Percentiles rank a stretch among this genome's conserved stretches.
Evolutionary conservation across 2,113 vertebrate species (phyloP).

Genomic region (Scomber colias): DNA sequence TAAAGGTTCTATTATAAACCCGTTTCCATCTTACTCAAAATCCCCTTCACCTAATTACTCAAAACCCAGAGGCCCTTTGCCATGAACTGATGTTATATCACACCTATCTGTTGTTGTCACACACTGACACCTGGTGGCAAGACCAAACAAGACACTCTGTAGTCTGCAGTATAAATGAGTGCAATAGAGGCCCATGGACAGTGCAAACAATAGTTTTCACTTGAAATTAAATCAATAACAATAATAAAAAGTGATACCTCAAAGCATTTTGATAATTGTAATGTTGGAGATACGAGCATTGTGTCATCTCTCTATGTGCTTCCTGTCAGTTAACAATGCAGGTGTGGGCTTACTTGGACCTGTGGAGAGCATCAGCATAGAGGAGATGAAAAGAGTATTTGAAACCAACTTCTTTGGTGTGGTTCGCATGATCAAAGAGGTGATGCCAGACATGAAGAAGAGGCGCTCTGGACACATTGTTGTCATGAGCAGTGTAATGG

Average conservation of each 20-base stretch:
- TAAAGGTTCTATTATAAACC: slow-evolving; percentile 49
- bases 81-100: slow-evolving; percentile 53
- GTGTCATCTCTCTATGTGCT: slow-evolving; percentile 16
- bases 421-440: slow-evolving; percentile 91
- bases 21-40: slow-evolving; percentile 28
- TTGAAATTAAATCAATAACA: too few relatives aligned
- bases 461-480: slow-evolving; percentile 90
- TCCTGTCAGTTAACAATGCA: slow-evolving; percentile 90
- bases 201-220: too few relatives aligned
- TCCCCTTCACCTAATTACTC: slow-evolving; percentile 66
- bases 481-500: slow-evolving; percentile 93
- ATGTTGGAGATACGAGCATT: neutral
- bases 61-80: slow-evolving; percentile 48
- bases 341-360: slow-evolving; percentile 92
- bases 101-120: slow-evolving; percentile 39
- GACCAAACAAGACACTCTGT: neutral
- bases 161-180: neutral
- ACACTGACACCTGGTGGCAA: slow-evolving; percentile 76
- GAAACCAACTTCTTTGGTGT: slow-evolving; percentile 96
- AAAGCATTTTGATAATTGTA: neutral
- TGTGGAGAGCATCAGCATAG: slow-evolving; percentile 89
- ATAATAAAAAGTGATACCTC: too few relatives aligned
- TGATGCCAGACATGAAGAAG: slow-evolving; percentile 93
- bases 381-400: slow-evolving; percentile 90
- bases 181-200: neutral